Evolutionary conservation across 2,113 vertebrate species (phyloP), one percentile per base, ranked within the genome.

Genomic region (Pelecanoides urinatrix): DNA sequence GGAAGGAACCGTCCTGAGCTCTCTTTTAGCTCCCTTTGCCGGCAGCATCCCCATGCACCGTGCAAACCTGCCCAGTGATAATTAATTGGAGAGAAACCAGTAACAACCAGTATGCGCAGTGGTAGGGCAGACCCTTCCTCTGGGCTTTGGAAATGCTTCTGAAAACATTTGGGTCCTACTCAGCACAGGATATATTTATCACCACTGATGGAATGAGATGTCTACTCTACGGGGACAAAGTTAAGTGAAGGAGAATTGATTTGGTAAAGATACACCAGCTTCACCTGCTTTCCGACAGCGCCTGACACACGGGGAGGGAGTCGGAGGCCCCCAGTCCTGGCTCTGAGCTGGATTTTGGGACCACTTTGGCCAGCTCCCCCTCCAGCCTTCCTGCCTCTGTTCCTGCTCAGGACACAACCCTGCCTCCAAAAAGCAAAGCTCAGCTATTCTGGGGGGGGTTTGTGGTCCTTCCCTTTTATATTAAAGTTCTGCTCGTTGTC

Each of bases 381-480:
- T 52, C 56, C 36, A 10, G 13, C 81, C 76, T 74, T 44, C 29
- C 45, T 9, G n/a, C 53, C n/a, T 67, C 86, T 56, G 3, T 17
- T 59, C 29, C 70, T 18, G 2, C 36, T 34, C 66, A 63, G 62
- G 47, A 32, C 18, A 16, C 3, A 44, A 4, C 19, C 22, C 7
- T 7, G 27, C 3, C 32, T 18, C n/a, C 26, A 61, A 19, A 83
- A 14, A 65, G 13, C 61, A n/a, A 36, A 53, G 29, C 59, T 30
- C 36, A 73, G 8, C 34, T 20, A 3, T n/a, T n/a, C 8, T 5
- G 6, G 22, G 61, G 22, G 61, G 6, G 42, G 25, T 4, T 0
- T 8, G 21, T 2, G 5, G 10, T 17, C 10, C 3, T 42, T n/a
- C 25, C 1, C 0, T 16, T 86, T 76, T 1, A 5, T 4, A 5